Evolutionary conservation across 2,888 invertebrate species (phyloP).

Genomic region (Adelognathus sp.): DNA sequence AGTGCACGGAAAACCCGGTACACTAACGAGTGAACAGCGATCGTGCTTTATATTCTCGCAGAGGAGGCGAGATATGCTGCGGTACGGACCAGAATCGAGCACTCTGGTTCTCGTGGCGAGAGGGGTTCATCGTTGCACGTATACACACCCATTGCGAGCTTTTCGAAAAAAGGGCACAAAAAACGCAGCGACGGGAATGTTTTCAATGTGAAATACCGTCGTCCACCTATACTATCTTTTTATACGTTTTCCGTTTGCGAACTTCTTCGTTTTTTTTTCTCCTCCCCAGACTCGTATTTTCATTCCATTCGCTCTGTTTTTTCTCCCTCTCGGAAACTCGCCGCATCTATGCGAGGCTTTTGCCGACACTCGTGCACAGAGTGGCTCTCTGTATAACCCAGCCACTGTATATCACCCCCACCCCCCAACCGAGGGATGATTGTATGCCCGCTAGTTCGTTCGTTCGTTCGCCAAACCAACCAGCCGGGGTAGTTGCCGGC

Average conservation of each 20-base stretch:
- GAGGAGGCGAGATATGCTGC: constrained; percentile 66
- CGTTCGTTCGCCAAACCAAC: constrained; percentile 50
- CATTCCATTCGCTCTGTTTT: constrained; percentile 47
- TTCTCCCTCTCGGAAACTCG: constrained; percentile 42
- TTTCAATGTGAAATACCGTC: constrained; percentile 75
- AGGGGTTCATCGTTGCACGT: constrained; percentile 42
- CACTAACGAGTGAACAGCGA: constrained; percentile 54
- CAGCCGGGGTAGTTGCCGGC: constrained; percentile 20
- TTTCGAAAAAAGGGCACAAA: constrained; percentile 3
- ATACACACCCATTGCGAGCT: constrained; percentile 34
- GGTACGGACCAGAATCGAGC: constrained; percentile 54
- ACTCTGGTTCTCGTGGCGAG: constrained; percentile 35
- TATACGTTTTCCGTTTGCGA: constrained; percentile 47
- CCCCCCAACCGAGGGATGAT: constrained; percentile 63
- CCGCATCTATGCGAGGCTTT: constrained; percentile 13
- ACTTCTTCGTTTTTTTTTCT: constrained; percentile 1
- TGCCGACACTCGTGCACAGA: constrained; percentile 32
- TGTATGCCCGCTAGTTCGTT: constrained; percentile 69
- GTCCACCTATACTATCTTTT: constrained; percentile 42
- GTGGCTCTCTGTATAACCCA: not conserved
- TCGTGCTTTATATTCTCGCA: constrained; percentile 73
- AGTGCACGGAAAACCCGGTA: not conserved
- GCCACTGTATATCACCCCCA: constrained; percentile 26
- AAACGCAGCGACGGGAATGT: constrained; percentile 62
- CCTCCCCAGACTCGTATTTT: constrained; percentile 50